These are phyloP conservation scores for Botia kubotai DNA, from an alignment of 2,797 vertebrate genomes.

Conservation along the genomic window DNA sequence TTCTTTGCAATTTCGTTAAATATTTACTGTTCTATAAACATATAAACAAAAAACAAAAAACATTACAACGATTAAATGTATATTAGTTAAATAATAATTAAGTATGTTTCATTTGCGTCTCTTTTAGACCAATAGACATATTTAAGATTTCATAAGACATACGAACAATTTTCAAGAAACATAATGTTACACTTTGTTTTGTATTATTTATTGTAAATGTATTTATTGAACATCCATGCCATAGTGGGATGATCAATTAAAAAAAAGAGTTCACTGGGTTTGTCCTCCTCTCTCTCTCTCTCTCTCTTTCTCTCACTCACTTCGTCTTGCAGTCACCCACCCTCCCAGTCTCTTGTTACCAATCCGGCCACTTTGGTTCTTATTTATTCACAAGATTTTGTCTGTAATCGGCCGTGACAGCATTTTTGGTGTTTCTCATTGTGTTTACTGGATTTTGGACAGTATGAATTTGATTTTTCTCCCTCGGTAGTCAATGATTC, in stretches of 20 bases:
- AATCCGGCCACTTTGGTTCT: constrained; percentile 3
- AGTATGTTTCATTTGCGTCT: background rate
- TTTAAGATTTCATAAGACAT: background rate
- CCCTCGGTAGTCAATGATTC: constrained; percentile 45
- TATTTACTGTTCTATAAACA: too few species aligned
- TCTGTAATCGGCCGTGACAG: constrained; percentile 29
- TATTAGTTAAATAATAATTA: background rate
- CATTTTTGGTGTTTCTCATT: background rate
- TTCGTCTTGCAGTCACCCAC: background rate
- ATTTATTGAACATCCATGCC: background rate
- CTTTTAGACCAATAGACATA: background rate
- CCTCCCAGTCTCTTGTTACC: constrained; percentile 7
- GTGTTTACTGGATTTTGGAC: background rate
- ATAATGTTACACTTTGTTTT: background rate
- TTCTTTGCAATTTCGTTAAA: too few species aligned
- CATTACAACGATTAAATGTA: too few species aligned
- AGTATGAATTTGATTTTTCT: constrained; percentile 16
- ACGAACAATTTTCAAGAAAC: background rate
- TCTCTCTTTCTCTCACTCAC: constrained; percentile 20
- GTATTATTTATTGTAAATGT: background rate
- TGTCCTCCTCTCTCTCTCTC: constrained; percentile 16
- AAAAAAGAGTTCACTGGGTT: constrained; percentile 23
- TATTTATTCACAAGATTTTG: constrained; percentile 17
- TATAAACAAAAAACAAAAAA: too few species aligned
- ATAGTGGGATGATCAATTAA: constrained; percentile 17